These are phyloP conservation scores for Schlechtendalia chinensis DNA, from an alignment of 1,140 invertebrate species.

Conservation along the genomic window DNA sequence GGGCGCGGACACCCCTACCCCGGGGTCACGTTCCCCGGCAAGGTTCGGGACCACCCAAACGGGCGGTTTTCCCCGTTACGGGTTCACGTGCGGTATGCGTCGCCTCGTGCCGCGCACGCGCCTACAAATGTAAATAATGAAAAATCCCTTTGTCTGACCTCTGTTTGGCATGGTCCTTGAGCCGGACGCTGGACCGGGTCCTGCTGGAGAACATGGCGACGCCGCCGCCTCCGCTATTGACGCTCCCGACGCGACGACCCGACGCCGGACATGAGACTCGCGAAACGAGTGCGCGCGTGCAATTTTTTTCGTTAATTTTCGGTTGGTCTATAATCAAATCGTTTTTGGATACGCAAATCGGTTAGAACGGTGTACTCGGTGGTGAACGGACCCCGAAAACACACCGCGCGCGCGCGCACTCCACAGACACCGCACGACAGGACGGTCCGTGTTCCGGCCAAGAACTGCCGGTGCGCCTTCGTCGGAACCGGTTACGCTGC, in stretches of 20 bases:
- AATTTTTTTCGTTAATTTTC: too few species aligned
- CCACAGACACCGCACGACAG: slow-evolving; percentile 35
- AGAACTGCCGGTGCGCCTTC: slow-evolving; percentile 43
- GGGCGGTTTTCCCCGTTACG: slow-evolving; percentile 4
- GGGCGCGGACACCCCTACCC: slow-evolving; percentile 25
- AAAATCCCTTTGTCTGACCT: too few species aligned
- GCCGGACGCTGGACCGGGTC: slow-evolving; percentile 43
- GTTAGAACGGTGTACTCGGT: too few species aligned
- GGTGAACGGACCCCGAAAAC: neutral
- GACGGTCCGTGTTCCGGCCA: slow-evolving; percentile 41
- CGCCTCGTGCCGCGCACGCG: neutral
- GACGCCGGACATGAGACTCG: neutral
- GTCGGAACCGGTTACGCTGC: slow-evolving; percentile 30
- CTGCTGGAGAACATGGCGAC: slow-evolving; percentile 40
- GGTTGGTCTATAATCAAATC: too few species aligned
- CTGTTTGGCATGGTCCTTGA: slow-evolving; percentile 45
- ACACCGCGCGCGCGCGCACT: neutral
- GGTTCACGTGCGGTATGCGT: slow-evolving; percentile 15
- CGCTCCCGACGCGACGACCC: too few species aligned
- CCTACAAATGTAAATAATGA: neutral
- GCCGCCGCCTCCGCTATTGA: neutral
- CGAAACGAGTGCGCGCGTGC: neutral
- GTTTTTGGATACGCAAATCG: too few species aligned
- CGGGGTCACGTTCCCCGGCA: slow-evolving; percentile 6
- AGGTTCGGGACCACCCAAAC: slow-evolving; percentile 41